These are phyloP conservation scores for Falco berigora DNA, from an alignment of 2,797 vertebrate genomes.

Conservation along the genomic window DNA sequence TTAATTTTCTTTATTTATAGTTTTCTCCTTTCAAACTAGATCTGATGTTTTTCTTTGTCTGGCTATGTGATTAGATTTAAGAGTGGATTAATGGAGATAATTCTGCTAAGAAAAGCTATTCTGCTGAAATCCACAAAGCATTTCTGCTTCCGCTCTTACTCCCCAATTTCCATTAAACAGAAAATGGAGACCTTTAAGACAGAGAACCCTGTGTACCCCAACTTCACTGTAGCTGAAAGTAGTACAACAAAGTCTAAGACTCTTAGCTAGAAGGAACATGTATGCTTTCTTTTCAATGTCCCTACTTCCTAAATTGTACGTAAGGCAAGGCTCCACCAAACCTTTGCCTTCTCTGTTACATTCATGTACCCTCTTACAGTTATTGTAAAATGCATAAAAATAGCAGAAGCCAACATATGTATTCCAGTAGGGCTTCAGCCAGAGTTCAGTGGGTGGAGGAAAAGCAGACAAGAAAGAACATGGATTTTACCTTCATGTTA, in stretches of 20 bases:
- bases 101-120: not conserved
- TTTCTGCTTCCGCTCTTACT: not conserved
- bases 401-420: not conserved
- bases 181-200: not conserved
- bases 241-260: not conserved
- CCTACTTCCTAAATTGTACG: not conserved
- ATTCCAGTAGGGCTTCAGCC: not conserved
- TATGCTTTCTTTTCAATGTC: not conserved
- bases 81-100: not conserved
- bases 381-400: not conserved
- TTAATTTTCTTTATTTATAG: not conserved
- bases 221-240: not conserved
- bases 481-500: not conserved
- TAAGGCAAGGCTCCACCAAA: not conserved
- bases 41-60: not conserved
- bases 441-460: not conserved
- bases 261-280: not conserved
- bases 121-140: not conserved
- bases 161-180: not conserved
- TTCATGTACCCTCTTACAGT: not conserved
- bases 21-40: not conserved
- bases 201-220: not conserved
- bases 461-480: not conserved
- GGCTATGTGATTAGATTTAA: not conserved
- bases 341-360: not conserved